Evolutionary conservation across 2,888 invertebrate species (phyloP).

Genomic region (Troglohyphantes excavatus): DNA sequence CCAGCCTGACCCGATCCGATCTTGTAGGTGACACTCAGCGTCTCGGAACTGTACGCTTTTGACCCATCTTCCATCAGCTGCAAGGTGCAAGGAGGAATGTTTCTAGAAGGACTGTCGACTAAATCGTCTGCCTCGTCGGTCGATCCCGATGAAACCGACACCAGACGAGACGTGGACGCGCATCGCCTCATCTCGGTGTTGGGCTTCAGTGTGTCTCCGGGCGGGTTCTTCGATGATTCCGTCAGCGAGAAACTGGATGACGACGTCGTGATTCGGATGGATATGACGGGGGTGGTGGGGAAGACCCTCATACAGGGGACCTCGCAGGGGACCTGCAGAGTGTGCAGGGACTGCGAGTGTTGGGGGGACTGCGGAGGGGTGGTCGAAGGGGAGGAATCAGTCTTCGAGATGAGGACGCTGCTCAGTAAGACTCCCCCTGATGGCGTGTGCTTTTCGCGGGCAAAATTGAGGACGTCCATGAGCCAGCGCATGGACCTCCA

Average conservation of each 20-base stretch:
- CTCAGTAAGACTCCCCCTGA: constrained; percentile 83
- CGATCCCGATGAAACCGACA: neutral
- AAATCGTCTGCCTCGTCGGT: neutral
- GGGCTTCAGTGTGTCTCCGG: neutral
- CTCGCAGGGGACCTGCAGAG: constrained; percentile 60
- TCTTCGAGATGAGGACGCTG: constrained; percentile 32
- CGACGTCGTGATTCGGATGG: constrained; percentile 61
- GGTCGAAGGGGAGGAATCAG: constrained; percentile 35
- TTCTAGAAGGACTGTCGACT: neutral
- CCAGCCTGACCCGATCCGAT: constrained; percentile 13
- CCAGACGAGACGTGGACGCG: constrained; percentile 74
- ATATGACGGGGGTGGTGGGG: constrained; percentile 18
- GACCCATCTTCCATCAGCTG: constrained; percentile 84
- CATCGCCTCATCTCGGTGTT: constrained; percentile 72
- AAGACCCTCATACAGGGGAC: constrained; percentile 3
- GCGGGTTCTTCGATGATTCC: constrained; percentile 10
- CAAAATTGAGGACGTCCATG: constrained; percentile 96
- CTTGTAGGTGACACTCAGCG: constrained; percentile 61
- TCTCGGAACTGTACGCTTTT: constrained; percentile 54
- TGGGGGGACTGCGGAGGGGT: constrained; percentile 53
- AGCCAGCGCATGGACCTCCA: constrained; percentile 98
- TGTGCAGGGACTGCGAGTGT: constrained; percentile 42
- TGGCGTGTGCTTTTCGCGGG: constrained; percentile 88
- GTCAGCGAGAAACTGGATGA: constrained; percentile 63
- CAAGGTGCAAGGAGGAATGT: constrained; percentile 81